phyloP scores from a whole-genome alignment of 1,140 invertebrate species.

The Drosophila repletoides region DNA sequence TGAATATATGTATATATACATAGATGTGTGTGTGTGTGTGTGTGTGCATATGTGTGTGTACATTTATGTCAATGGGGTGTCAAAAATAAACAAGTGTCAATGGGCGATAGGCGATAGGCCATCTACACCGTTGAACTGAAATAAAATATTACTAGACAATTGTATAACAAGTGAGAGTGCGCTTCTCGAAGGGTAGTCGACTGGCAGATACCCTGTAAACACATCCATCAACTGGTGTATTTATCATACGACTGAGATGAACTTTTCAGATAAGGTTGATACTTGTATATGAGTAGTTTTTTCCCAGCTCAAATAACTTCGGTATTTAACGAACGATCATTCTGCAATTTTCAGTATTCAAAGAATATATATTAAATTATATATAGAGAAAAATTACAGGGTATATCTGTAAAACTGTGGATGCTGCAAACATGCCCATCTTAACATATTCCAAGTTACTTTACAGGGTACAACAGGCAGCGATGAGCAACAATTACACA shows the following conservation, averaged over 20 bases:
- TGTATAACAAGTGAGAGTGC: constrained; percentile 17
- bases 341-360: no score
- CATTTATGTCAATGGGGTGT: constrained; percentile 48
- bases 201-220: not conserved
- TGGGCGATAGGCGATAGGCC: constrained; percentile 56
- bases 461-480: not conserved
- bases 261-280: no score
- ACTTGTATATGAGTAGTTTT: no score
- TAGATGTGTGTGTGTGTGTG: constrained; percentile 1
- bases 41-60: not conserved
- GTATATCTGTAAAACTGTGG: no score
- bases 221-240: no score
- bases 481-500: constrained; percentile 35
- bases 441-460: no score
- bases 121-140: constrained; percentile 44
- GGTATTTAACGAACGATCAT: no score
- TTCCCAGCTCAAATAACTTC: no score
- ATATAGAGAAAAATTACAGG: no score
- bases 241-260: no score
- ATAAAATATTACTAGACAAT: constrained; percentile 54
- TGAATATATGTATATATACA: not conserved
- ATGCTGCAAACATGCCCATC: no score
- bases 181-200: not conserved
- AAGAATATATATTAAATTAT: no score
- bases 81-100: constrained; percentile 77